These are phyloP conservation scores for Sebastes vulpes DNA, from an alignment of 2,797 vertebrate genomes.

Conservation along the genomic window DNA sequence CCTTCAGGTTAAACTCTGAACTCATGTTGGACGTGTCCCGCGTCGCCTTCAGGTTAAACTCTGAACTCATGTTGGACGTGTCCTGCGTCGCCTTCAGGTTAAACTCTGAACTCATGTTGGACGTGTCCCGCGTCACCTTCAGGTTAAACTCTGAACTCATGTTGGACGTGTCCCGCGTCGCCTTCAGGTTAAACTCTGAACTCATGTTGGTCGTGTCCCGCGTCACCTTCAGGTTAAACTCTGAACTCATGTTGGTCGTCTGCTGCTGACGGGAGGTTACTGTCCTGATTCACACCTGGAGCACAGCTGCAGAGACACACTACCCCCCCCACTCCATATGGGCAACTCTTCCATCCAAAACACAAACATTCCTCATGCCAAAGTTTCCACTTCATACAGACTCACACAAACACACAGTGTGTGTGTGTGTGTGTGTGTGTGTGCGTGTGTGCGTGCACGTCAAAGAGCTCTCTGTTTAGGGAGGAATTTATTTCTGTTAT, in stretches of 20 bases:
- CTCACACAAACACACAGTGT: background rate
- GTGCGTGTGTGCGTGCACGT: background rate
- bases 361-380: constrained; percentile 42
- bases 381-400: constrained; percentile 44
- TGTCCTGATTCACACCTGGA: constrained; percentile 48
- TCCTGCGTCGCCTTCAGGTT: no score
- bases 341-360: constrained; percentile 28
- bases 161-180: background rate
- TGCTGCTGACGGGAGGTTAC: constrained; percentile 23
- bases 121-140: fast-evolving
- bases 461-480: background rate
- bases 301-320: constrained; percentile 26
- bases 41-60: background rate
- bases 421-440: no score
- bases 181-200: background rate
- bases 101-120: no score
- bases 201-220: no score
- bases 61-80: no score
- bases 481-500: background rate
- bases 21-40: background rate
- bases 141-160: no score
- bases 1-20: no score
- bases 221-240: no score
- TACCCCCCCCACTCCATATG: background rate
- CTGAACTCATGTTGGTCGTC: background rate